These are phyloP conservation scores for Premnoplex brunnescens DNA, from an alignment of 2,797 vertebrate species.

Conservation along the genomic window DNA sequence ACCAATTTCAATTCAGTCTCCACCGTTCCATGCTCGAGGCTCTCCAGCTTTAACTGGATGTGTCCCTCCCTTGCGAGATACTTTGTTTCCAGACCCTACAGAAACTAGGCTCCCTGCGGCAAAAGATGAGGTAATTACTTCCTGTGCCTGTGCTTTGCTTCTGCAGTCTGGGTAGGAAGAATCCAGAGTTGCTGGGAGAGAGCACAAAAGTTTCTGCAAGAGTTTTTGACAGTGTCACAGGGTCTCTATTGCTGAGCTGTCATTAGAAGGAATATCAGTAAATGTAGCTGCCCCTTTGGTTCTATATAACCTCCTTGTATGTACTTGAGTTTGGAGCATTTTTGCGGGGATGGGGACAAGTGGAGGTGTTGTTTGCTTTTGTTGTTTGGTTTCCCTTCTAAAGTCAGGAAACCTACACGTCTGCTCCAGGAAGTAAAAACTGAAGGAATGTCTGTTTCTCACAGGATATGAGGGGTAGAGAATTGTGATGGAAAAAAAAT, in stretches of 20 bases:
- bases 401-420: not conserved
- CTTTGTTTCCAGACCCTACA: constrained; percentile 53
- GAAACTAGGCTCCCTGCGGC: constrained; percentile 68
- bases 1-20: constrained; percentile 16
- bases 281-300: not conserved
- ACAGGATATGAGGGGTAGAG: fast-evolving
- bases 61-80: constrained; percentile 64
- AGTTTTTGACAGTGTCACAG: not conserved
- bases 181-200: not conserved
- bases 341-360: fast-evolving
- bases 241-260: not conserved
- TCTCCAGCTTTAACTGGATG: constrained; percentile 40
- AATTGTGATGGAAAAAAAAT: not conserved
- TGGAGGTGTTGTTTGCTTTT: not conserved
- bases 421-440: not conserved
- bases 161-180: not conserved
- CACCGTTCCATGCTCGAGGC: not conserved
- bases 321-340: not conserved
- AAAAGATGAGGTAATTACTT: constrained; percentile 84
- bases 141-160: not conserved
- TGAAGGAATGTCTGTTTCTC: not conserved
- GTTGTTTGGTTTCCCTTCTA: not conserved
- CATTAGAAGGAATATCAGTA: not conserved
- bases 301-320: not conserved
- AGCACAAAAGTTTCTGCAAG: not conserved